Evolutionary conservation across 2,797 vertebrate genomes (phyloP).

Genomic region (Chelonia mydas): DNA sequence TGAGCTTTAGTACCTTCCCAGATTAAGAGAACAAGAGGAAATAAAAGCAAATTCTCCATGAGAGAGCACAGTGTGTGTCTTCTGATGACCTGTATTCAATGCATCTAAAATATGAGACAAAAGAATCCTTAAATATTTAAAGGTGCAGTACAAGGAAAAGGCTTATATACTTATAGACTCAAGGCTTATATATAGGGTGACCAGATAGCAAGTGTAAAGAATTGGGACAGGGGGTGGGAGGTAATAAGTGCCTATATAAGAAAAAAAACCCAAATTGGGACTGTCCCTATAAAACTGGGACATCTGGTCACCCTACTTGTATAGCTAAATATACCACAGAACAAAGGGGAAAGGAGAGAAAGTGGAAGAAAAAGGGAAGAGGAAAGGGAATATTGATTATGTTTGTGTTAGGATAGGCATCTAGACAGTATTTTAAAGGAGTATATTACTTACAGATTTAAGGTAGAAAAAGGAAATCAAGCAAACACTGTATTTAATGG

Average conservation of each 20-base stretch:
- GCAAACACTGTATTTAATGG: no score
- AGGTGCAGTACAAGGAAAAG: background rate
- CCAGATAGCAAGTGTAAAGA: no score
- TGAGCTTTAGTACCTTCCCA: background rate
- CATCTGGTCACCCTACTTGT: background rate
- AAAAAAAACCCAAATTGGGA: no score
- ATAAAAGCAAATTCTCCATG: background rate
- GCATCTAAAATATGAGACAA: no score
- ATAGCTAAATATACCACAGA: background rate
- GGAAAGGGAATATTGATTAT: no score
- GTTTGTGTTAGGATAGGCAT: no score
- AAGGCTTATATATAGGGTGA: background rate
- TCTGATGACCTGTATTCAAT: background rate
- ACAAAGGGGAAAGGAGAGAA: background rate
- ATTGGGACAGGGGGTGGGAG: no score
- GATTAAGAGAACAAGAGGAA: conserved; percentile 1
- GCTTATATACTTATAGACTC: background rate
- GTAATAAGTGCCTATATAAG: no score
- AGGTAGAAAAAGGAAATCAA: no score
- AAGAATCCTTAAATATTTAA: background rate
- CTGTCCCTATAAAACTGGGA: no score
- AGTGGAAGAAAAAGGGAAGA: background rate
- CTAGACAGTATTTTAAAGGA: no score
- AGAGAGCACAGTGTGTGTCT: background rate
- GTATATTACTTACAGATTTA: no score